Evolutionary conservation across 2,888 invertebrate genomes (phyloP).

Genomic region (Caenorhabditis sinica): DNA sequence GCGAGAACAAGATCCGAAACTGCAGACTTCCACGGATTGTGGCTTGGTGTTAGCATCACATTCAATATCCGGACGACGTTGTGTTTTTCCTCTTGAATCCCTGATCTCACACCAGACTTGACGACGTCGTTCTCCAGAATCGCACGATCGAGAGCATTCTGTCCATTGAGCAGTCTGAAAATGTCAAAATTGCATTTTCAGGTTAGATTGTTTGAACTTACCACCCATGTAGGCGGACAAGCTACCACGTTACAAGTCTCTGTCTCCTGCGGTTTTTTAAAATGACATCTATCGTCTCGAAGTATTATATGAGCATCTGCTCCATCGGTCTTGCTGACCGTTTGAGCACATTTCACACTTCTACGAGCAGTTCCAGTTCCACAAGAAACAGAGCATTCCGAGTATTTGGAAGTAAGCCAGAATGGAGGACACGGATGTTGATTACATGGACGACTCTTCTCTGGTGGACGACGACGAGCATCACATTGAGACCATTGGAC

Average conservation of each 20-base stretch:
- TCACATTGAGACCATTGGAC: constrained; percentile 93
- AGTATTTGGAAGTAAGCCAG: constrained; percentile 81
- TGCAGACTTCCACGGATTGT: constrained; percentile 90
- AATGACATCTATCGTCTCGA: constrained; percentile 94
- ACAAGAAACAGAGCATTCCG: constrained; percentile 91
- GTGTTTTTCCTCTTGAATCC: constrained; percentile 90
- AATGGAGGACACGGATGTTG: constrained; percentile 96
- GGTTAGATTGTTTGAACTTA: constrained; percentile 27
- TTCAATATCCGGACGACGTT: constrained; percentile 88
- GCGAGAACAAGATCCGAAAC: constrained; percentile 84
- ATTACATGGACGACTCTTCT: constrained; percentile 92
- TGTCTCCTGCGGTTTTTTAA: constrained; percentile 85
- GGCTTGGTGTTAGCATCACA: constrained; percentile 87
- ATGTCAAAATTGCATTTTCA: neutral
- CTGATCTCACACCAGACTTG: constrained; percentile 92
- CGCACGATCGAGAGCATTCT: constrained; percentile 94
- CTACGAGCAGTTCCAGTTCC: constrained; percentile 95
- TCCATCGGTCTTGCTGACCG: constrained; percentile 84
- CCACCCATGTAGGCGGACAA: constrained; percentile 93
- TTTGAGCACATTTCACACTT: constrained; percentile 89
- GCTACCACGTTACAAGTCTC: constrained; percentile 94
- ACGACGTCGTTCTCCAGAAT: constrained; percentile 92
- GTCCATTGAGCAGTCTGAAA: constrained; percentile 78
- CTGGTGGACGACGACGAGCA: constrained; percentile 92
- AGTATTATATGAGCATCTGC: constrained; percentile 93